Base-by-base conservation (phyloP, 92 coral and sea anemone species). In the Heteractis magnifica region DNA sequence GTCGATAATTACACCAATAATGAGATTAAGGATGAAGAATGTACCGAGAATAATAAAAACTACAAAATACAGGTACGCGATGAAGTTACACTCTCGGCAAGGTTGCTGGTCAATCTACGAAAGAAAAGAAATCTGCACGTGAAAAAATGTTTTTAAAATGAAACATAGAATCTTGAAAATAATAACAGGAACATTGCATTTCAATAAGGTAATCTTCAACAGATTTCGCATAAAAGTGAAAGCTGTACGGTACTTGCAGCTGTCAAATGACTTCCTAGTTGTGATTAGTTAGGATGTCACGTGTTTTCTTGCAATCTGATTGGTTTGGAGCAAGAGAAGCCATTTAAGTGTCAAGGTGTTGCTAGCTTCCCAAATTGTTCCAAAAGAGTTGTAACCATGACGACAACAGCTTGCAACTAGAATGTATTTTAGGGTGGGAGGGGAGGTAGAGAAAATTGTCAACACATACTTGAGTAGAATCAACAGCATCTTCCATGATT, bases 1-100 rank as follows among this genome's bases (percentile, higher is more conserved):
- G 82, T 96, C 99, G 55, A 96, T 96, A 83, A 96, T 96, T 49
- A 96, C 99, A 50, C 99, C 99, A 59, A 96, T 93, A 86, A 96
- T 90, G 10, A 96, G 93, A 56, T 96, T 96, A 56, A 96, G 87
- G 23, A 92, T 88, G 72, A 96, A 96, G 88, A 96, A 96, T 11
- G 99, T 92, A n/a, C 99, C 99, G 9, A 94, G 88, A 59, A 92
- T 89, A 16, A 96, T 96, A 26, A 96, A 96, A n/a, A 94, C 89
- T 10, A 96, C 97, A 81, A 96, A 96, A 79, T 82, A 96, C 79
- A 88, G 15, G 83, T 96, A 96, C 1, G 98, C 99, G 1, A 84
- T 88, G 65, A 96, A 77, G 89, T 96, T 96, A 86, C 91, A 85
- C 80, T 96, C 99, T 58, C 77, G 83, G 49, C 71, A 77, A 11